Evolutionary conservation across 2,113 vertebrate species (phyloP).

Genomic region (Macquaria australasica): DNA sequence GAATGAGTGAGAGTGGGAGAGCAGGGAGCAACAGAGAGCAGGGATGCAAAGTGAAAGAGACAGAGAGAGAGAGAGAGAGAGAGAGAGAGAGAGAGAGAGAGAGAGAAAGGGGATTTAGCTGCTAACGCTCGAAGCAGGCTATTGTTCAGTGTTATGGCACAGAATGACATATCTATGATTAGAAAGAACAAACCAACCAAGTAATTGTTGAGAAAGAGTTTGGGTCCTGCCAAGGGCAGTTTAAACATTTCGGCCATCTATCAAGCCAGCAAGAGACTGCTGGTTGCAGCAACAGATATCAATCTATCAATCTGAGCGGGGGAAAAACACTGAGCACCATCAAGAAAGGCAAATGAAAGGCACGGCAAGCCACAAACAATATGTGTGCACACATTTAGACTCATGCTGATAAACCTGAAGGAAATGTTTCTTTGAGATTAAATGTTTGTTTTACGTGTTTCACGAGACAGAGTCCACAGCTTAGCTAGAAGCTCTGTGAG

Average conservation of each 20-base stretch:
- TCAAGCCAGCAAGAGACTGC: conserved; percentile 57
- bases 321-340: neutral
- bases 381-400: neutral
- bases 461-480: neutral
- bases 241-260: conserved; percentile 59
- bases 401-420: neutral
- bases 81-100: neutral
- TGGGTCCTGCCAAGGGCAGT: conserved; percentile 60
- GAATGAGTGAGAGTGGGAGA: conserved; percentile 35
- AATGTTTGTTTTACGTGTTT: neutral
- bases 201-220: conserved; percentile 65
- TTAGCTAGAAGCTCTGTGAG: neutral
- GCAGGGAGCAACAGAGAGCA: conserved; percentile 44
- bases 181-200: conserved; percentile 68
- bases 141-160: conserved; percentile 66
- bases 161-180: conserved; percentile 73
- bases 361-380: conserved; percentile 2
- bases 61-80: conserved; percentile 31
- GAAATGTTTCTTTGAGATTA: neutral
- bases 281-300: conserved; percentile 45
- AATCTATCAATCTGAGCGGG: conserved; percentile 56
- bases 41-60: conserved; percentile 62
- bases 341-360: conserved; percentile 28
- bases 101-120: conserved; percentile 13
- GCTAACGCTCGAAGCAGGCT: conserved; percentile 51